Evolutionary conservation across 2,113 vertebrate species (phyloP).

Genomic region (Vulpes vulpes): DNA sequence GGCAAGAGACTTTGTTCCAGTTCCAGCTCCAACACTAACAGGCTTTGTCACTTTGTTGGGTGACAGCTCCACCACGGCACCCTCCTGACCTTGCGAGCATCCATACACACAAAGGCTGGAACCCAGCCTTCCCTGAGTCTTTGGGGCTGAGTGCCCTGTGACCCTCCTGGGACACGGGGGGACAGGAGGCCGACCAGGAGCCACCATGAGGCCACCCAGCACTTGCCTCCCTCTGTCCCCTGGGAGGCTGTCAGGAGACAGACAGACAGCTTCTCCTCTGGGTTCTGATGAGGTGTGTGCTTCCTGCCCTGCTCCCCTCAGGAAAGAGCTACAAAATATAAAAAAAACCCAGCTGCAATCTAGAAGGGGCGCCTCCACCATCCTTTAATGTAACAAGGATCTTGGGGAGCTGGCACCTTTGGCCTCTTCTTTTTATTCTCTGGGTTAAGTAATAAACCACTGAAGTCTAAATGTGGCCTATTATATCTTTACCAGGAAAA

Average conservation of each 20-base stretch:
- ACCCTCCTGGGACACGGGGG: not conserved
- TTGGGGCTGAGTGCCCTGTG: not conserved
- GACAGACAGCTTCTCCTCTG: not conserved
- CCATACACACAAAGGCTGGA: not conserved
- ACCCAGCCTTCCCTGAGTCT: not conserved
- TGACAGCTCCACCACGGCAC: not conserved
- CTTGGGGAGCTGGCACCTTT: not conserved
- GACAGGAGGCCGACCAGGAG: not conserved
- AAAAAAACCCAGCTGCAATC: not conserved
- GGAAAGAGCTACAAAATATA: not conserved
- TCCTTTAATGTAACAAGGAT: not conserved
- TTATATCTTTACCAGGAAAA: not conserved
- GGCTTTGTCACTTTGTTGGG: not conserved
- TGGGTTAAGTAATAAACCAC: not conserved
- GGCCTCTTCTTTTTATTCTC: not conserved
- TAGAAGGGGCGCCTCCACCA: not conserved
- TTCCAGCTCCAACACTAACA: not conserved
- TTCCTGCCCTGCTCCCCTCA: not conserved
- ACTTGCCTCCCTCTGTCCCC: not conserved
- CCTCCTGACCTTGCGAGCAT: not conserved
- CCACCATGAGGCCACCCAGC: not conserved
- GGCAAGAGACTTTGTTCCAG: conserved; percentile 36
- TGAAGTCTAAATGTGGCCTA: not conserved
- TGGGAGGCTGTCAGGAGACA: not conserved
- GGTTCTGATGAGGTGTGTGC: not conserved